Base-by-base conservation (phyloP, 1,140 invertebrate species). In the Ruditapes philippinarum region DNA sequence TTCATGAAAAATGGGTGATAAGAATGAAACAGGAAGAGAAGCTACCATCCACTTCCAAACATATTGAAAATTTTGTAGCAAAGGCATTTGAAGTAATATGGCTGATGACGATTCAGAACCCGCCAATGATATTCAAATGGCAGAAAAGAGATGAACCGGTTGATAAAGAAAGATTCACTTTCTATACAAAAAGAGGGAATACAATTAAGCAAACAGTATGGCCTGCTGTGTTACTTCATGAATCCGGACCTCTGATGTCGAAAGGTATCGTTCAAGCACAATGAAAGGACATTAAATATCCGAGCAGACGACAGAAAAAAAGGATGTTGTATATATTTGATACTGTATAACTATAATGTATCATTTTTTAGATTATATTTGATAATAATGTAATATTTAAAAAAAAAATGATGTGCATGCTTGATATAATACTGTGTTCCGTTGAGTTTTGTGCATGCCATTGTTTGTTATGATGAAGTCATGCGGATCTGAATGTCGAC, bases 91-190 rank as follows among this genome's bases (percentile, higher is more conserved):
- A 79, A 25, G 12, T 79, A 0, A 79, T 78, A 12, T 87, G 84
- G 84, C 36, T 87, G 73, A 87, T 87, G 84, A 87, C 62, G 28
- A 42, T 65, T 22, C 84, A 87, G 33, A 14, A 87, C 22, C 84
- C 84, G 11, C 84, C 73, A 11, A 79, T 87, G 36, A 51, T n/a
- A 9, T 73, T 87, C 17, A 12, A 45, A 45, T 87, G 74, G 84
- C 1, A 31, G 31, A 28, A 49, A 7, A 31, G n/a, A n/a, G 74
- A 28, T 19, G 40, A 33, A 45, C 45, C 54, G 36, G 17, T 31
- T 22, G 49, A 87, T 36, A 78, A 45, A 65, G 19, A 42, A 2
- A 78, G n/a, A 19, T 87, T 78, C 40, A 45, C n/a, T 9, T 87
- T 87, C 36, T 87, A 87, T 49, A 78, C 74, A 45, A 87, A 78